These are phyloP conservation scores for Listrodromus nycthemerus DNA, from an alignment of 2,888 invertebrate species.

Conservation along the genomic window DNA sequence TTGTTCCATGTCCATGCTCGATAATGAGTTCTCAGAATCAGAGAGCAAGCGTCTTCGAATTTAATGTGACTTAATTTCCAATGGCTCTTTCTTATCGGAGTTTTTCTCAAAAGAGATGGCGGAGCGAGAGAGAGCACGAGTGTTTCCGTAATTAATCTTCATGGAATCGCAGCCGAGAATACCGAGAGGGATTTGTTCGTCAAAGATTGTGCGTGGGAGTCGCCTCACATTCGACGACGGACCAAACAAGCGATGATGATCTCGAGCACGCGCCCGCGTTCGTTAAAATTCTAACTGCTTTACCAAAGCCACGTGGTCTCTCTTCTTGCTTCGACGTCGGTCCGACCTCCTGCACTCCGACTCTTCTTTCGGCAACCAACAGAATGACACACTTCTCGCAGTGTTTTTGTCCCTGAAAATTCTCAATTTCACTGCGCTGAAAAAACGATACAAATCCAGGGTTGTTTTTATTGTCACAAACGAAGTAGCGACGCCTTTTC, in stretches of 20 bases:
- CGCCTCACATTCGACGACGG: constrained; percentile 17
- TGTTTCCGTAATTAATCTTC: constrained; percentile 59
- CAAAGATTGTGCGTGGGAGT: constrained; percentile 58
- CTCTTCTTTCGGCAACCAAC: constrained; percentile 1
- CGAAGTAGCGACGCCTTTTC: background rate
- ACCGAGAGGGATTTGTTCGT: constrained; percentile 51
- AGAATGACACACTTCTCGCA: constrained; percentile 43
- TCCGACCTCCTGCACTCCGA: background rate
- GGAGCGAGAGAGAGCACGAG: constrained; percentile 13
- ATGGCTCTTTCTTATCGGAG: constrained; percentile 34
- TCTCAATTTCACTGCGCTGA: constrained; percentile 19
- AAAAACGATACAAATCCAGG: background rate
- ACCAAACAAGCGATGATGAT: constrained; percentile 37
- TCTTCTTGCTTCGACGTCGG: constrained; percentile 8
- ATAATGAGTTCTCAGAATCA: constrained; percentile 3
- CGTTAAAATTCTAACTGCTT: constrained; percentile 29
- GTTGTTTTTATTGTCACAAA: background rate
- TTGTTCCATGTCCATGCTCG: background rate
- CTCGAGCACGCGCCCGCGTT: constrained; percentile 40
- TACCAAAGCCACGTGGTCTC: constrained; percentile 45
- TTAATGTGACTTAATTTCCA: constrained; percentile 26
- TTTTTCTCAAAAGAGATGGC: background rate
- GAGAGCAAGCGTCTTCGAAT: constrained; percentile 7
- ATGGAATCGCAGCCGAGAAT: constrained; percentile 36
- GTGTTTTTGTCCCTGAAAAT: constrained; percentile 13